These are phyloP conservation scores for Wiebesia pumilae DNA, from an alignment of 1,140 invertebrate species.

Conservation along the genomic window DNA sequence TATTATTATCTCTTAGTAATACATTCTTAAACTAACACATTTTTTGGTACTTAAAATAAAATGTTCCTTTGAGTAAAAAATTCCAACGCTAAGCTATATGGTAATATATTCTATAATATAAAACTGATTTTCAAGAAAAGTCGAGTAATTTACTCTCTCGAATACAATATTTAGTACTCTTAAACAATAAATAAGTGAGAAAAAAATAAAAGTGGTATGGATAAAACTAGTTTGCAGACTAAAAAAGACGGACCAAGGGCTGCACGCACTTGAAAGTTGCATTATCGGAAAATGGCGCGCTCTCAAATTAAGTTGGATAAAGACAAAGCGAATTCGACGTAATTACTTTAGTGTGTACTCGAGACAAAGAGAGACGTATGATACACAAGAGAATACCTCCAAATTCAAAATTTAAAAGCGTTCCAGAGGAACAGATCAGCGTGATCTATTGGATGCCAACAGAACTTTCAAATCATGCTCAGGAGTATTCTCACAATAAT, in stretches of 20 bases:
- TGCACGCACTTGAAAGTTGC: not conserved
- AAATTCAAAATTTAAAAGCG: slow-evolving; percentile 46
- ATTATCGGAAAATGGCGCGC: not conserved
- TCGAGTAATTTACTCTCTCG: not conserved
- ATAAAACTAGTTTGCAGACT: not conserved
- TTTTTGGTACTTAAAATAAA: not conserved
- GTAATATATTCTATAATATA: not conserved
- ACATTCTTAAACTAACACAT: not conserved
- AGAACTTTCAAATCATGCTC: slow-evolving; percentile 18
- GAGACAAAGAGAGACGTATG: slow-evolving; percentile 27
- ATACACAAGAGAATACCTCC: slow-evolving; percentile 25
- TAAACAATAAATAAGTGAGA: not conserved
- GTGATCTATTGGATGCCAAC: slow-evolving; percentile 38
- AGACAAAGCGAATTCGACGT: slow-evolving; percentile 5
- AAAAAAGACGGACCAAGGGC: not conserved
- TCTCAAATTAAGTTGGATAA: not conserved
- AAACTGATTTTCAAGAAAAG: slow-evolving; percentile 1
- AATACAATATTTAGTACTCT: not conserved
- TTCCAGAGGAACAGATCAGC: slow-evolving; percentile 18
- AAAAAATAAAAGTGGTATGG: not conserved
- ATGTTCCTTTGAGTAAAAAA: not conserved
- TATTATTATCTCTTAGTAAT: not conserved
- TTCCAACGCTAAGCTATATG: not conserved
- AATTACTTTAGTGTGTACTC: not conserved
- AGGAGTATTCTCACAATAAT: not conserved